Evolutionary conservation across 2,888 invertebrate genomes (phyloP).

Genomic region (Helicoverpa assulta): DNA sequence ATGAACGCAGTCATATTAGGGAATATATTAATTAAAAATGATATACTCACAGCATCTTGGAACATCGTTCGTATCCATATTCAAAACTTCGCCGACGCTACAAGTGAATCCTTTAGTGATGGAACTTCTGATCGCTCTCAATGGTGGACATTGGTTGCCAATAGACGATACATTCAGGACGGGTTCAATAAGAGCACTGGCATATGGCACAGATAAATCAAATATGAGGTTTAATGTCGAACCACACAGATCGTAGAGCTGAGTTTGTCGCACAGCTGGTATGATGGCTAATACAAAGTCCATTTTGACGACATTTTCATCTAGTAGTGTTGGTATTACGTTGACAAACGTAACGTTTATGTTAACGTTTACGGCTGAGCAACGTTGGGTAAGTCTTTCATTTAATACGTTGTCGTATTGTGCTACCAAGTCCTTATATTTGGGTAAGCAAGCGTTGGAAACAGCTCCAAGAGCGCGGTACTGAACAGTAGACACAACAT

Average conservation of each 20-base stretch:
- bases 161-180: constrained; percentile 96
- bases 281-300: constrained; percentile 96
- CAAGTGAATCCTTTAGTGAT: constrained; percentile 98
- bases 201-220: constrained; percentile 97
- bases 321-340: constrained; percentile 94
- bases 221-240: constrained; percentile 98
- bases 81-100: constrained; percentile 97
- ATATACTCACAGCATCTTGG: constrained; percentile 96
- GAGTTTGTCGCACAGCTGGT: constrained; percentile 96
- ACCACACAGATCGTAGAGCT: constrained; percentile 98
- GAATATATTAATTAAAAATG: too few relatives aligned
- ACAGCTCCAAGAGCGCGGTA: constrained; percentile 98
- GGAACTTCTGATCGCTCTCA: constrained; percentile 95
- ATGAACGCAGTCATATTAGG: too few relatives aligned
- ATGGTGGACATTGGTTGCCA: constrained; percentile 97
- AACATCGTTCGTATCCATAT: constrained; percentile 97
- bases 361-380: constrained; percentile 98
- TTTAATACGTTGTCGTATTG: constrained; percentile 95
- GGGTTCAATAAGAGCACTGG: constrained; percentile 97
- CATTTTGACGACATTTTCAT: constrained; percentile 97
- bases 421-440: constrained; percentile 95
- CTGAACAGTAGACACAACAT: constrained; percentile 95
- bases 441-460: constrained; percentile 94
- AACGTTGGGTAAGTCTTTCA: constrained; percentile 95
- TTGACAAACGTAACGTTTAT: constrained; percentile 98